Evolutionary conservation across 1,140 invertebrate genomes (phyloP), one percentile per base, ranked within the genome.

Genomic region (Magallana gigas): DNA sequence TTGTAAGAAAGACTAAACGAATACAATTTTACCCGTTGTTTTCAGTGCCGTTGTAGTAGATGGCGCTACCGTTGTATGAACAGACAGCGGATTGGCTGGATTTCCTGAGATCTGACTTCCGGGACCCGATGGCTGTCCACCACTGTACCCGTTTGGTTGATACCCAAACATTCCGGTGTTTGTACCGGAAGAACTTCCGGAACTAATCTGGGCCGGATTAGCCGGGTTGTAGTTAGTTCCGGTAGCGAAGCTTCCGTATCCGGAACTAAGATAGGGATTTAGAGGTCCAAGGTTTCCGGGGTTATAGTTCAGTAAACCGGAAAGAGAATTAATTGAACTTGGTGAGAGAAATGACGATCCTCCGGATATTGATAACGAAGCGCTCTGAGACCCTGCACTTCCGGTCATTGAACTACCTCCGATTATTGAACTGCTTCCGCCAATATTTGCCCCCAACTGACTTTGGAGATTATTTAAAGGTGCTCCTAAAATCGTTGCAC

Each of bases 211-310:
- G 0, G 23, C 68, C 23, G 68, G 68, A 76, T 76, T 76, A 11
- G 68, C 68, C 14, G 68, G 68, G 14, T 76, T 76, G 23, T 76
- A 76, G 36, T 76, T 76, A 29, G 68, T 76, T 76, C 68, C 68
- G 23, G 18, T 71, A 11, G 64, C 18, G 18, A 23, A 36, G 36
- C 68, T 76, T 76, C 68, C 68, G 11, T 29, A 76, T 76, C 68
- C 68, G 68, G 68, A 76, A 36, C 23, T 76, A 36, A 76, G 68
- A 76, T 76, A 76, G 8, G 68, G 68, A 12, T 76, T 76, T 11
- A 18, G 2, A 12, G 68, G 68, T 11, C 68, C 68, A 29, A 76
- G 36, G 23, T 76, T 76, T 36, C 68, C 68, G 68, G 68, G 68
- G 23, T 76, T 76, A 76, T 76, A 76, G 68, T 76, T 76, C 23